These are phyloP conservation scores for Ateles fusciceps DNA, from an alignment of 2,797 vertebrate species.

Conservation along the genomic window DNA sequence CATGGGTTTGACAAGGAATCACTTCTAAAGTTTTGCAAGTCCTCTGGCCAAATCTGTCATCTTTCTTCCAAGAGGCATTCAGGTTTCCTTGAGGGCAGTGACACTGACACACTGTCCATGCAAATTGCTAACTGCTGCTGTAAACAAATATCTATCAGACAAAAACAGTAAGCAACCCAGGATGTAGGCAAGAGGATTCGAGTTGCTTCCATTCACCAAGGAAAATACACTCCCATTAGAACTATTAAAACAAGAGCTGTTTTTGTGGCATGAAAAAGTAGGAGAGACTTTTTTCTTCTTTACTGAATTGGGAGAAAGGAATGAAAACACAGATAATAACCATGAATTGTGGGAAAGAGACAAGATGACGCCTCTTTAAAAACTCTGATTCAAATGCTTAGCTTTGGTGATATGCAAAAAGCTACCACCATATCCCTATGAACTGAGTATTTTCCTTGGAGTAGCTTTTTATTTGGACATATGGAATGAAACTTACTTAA, in stretches of 20 bases:
- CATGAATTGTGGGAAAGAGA: neutral
- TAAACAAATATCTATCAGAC: conserved; percentile 63
- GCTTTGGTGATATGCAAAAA: conserved; percentile 74
- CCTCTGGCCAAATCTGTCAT: conserved; percentile 64
- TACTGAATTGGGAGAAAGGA: neutral
- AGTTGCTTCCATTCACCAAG: conserved; percentile 5
- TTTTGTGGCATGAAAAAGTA: neutral
- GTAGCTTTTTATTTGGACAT: conserved; percentile 85
- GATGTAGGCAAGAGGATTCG: neutral
- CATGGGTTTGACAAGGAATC: conserved; percentile 77
- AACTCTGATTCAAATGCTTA: neutral
- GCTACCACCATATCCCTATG: conserved; percentile 71
- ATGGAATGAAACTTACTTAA: conserved; percentile 79
- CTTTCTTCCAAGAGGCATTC: conserved; percentile 62
- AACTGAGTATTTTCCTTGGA: conserved; percentile 87
- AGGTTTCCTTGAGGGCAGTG: conserved; percentile 62
- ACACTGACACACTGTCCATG: conserved; percentile 58
- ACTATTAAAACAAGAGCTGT: neutral
- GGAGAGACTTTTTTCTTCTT: neutral
- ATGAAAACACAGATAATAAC: conserved; percentile 28
- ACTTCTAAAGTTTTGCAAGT: conserved; percentile 73
- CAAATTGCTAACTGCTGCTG: conserved; percentile 67
- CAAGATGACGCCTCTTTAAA: neutral
- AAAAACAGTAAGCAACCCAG: conserved; percentile 20
- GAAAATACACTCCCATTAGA: conserved; percentile 41